phyloP scores from a whole-genome alignment of 1,140 invertebrate species.

The Paraescarpia echinospica region DNA sequence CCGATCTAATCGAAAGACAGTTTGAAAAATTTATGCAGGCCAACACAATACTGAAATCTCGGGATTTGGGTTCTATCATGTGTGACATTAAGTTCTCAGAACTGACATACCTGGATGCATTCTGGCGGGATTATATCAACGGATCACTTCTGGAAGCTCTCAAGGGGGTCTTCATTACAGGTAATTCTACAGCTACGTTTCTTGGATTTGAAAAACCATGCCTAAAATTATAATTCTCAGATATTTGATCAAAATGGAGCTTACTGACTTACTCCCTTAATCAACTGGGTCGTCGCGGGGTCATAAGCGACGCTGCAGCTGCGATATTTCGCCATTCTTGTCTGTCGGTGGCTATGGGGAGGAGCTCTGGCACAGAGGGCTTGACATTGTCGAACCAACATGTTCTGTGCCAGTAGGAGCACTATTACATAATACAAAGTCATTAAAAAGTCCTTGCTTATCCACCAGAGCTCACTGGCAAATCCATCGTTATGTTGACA shows the following conservation, averaged over 20 bases:
- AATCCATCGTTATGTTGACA: too few relatives aligned
- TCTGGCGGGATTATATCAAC: conserved; percentile 58
- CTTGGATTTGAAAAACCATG: background rate
- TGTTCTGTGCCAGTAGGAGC: too few relatives aligned
- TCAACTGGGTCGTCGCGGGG: too few relatives aligned
- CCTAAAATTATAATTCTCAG: background rate
- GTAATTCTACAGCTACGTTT: conserved; percentile 28
- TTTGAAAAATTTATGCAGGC: conserved; percentile 55
- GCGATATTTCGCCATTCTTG: too few relatives aligned
- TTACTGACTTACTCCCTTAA: too few relatives aligned
- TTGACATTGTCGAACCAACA: too few relatives aligned
- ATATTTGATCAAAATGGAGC: background rate
- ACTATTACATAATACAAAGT: too few relatives aligned
- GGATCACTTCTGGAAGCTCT: conserved; percentile 54
- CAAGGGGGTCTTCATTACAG: conserved; percentile 54
- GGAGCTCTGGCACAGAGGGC: too few relatives aligned
- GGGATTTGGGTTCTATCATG: conserved; percentile 54
- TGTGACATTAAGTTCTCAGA: conserved; percentile 59
- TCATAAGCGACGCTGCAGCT: too few relatives aligned
- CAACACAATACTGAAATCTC: conserved; percentile 49
- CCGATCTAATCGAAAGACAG: conserved; percentile 46
- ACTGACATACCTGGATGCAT: conserved; percentile 56
- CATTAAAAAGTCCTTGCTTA: too few relatives aligned
- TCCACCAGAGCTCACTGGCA: too few relatives aligned
- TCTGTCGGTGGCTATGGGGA: too few relatives aligned